Base-by-base conservation (phyloP, 2,113 vertebrate genomes). In the Rissa tridactyla region DNA sequence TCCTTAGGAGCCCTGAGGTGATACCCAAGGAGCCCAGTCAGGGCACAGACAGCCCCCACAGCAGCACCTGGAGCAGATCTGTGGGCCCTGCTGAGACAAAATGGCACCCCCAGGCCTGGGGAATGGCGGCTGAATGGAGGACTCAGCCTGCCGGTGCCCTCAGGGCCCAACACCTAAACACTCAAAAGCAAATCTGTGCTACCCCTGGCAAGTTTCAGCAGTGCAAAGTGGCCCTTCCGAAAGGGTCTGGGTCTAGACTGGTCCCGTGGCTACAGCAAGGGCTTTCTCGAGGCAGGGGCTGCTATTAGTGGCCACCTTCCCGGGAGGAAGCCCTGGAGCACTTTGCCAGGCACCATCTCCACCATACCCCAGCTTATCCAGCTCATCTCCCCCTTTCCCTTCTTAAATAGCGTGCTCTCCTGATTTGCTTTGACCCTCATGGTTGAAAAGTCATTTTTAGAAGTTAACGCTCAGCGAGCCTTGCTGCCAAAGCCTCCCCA, bases 1-100 rank as follows among this genome's bases (percentile, higher is more conserved):
- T 76, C 51, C 40, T n/a, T 21, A 20, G n/a, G 11, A 9, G 44
- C 7, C 18, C 10, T 6, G 5, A 60, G 29, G 22, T 42, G 34
- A 40, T 18, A n/a, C 5, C 4, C 54, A 22, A 26, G 36, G 16
- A 42, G 29, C 30, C 19, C 27, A 42, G 34, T 7, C 12, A 49
- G 21, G 25, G 34, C 34, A 65, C 2, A 3, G 32, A 16, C 40
- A 29, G 1, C 4, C 12, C 9, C 46, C 16, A 13, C 13, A 21
- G 15, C 0, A 2, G 26, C n/a, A 38, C 10, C n/a, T 3, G 5
- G 13, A 7, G 15, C 29, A 60, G 20, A 19, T 7, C 57, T 46
- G 15, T 42, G 38, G 38, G 20, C 8, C 18, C 29, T 15, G 21
- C 8, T 9, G 64, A 19, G 61, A 42, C 4, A 72, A 52, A 86